Evolutionary conservation across 2,113 vertebrate species (phyloP).

Genomic region (Herpailurus yagouaroundi): DNA sequence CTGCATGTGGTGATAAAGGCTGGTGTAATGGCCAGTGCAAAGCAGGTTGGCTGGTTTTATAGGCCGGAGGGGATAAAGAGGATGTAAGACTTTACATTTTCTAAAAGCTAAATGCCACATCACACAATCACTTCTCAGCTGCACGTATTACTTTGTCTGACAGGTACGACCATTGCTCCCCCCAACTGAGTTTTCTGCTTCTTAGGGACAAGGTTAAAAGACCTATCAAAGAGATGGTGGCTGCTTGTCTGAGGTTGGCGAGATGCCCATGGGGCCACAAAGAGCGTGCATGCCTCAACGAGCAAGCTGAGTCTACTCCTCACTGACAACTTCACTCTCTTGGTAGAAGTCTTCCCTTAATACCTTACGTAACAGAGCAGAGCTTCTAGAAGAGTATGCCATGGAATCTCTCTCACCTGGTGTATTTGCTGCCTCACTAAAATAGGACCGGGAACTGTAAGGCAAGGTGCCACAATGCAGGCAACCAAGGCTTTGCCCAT

Average conservation of each 20-base stretch:
- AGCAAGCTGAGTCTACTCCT: not conserved
- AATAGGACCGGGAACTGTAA: slow-evolving; percentile 22
- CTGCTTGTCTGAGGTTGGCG: not conserved
- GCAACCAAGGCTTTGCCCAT: not conserved
- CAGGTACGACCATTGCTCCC: slow-evolving; percentile 52
- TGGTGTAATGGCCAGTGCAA: not conserved
- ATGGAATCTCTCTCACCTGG: not conserved
- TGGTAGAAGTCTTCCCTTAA: not conserved
- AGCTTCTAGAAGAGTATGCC: slow-evolving; percentile 21
- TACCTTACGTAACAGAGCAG: slow-evolving; percentile 32
- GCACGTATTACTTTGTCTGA: slow-evolving; percentile 58
- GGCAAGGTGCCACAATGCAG: not conserved
- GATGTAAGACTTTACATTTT: slow-evolving; percentile 39
- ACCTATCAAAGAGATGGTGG: not conserved
- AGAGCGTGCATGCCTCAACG: not conserved
- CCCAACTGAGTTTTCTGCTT: slow-evolving; percentile 67
- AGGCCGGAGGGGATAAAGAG: slow-evolving; percentile 21
- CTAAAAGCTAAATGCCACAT: slow-evolving; percentile 59
- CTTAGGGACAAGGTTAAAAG: slow-evolving; percentile 46
- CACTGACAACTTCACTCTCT: slow-evolving; percentile 45
- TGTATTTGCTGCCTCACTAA: not conserved
- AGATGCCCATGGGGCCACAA: slow-evolving; percentile 5
- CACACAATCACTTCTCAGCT: slow-evolving; percentile 55
- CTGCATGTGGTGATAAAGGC: not conserved
- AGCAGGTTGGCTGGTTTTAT: slow-evolving; percentile 23